Evolutionary conservation across 1,140 invertebrate species (phyloP), one percentile per base, ranked within the genome.

Genomic region (Heliconius nattereri): DNA sequence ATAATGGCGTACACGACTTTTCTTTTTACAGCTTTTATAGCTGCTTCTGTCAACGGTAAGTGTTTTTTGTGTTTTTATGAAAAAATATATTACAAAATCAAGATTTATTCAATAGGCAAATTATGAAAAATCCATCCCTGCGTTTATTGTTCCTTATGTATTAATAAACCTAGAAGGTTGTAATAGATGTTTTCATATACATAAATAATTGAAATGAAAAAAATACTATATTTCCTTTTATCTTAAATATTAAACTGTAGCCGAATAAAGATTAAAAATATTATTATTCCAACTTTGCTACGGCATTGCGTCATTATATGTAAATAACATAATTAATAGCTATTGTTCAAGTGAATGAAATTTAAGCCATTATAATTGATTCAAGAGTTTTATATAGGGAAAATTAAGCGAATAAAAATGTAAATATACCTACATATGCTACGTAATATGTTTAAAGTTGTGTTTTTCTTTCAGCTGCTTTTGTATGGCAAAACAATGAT

Each of bases 11-110:
- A 79, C 52, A 84, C 74, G 81, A 76, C 78, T 66, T 5, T 85
- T 73, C 20, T 87, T 60, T 40, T 85, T 40, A 73, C 83, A 49
- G 78, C 72, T 40, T 83, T 86, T 29, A 76, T 91, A 6, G 76
- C 84, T 19, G 83, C 81, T 23, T 52, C 85, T 7, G 79, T 79
- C 3, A 85, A 85, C 26, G 90, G 90, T 92, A 72, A 89, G 89
- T 87, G n/a, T 78, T 81, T 77, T 57, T 37, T 60, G 13, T 66
- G 60, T 26, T 37, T 71, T 71, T n/a, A 32, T 71, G 7, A 37
- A 6, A 37, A 20, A 72, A 72, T 13, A 37, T 23, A n/a, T 16
- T 71, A 71, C 1, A 71, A 29, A 32, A 71, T 16, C 13, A 71
- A 2, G 16, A 32, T 71, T 71, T 9, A 23, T 9, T 11, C 11